Evolutionary conservation across 2,888 invertebrate species (phyloP).

Genomic region (Mylabris sibirica): DNA sequence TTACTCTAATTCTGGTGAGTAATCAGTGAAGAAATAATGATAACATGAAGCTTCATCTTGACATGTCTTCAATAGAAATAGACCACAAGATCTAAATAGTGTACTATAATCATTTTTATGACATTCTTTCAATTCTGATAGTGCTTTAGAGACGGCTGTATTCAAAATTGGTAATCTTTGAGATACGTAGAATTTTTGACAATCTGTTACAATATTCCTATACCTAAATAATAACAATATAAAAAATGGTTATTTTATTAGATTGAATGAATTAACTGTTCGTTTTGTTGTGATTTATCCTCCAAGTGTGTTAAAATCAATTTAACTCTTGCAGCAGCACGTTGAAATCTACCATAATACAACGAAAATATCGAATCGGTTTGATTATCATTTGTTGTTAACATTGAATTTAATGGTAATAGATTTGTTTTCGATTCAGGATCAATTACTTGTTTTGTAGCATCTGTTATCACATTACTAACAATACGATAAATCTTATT

Average conservation of each 20-base stretch:
- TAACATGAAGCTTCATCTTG: slow-evolving; percentile 94
- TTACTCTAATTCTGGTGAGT: slow-evolving; percentile 72
- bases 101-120: slow-evolving; percentile 82
- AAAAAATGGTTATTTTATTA: background rate
- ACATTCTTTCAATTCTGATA: slow-evolving; percentile 70
- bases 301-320: slow-evolving; percentile 85
- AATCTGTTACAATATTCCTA: slow-evolving; percentile 75
- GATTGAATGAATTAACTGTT: slow-evolving; percentile 71
- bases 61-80: slow-evolving; percentile 90
- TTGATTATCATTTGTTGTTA: slow-evolving; percentile 48
- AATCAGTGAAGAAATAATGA: slow-evolving; percentile 84
- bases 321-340: slow-evolving; percentile 85
- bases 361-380: slow-evolving; percentile 79
- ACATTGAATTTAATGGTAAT: slow-evolving; percentile 41
- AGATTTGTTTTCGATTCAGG: slow-evolving; percentile 51
- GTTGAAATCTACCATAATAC: slow-evolving; percentile 95
- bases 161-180: slow-evolving; percentile 74
- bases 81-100: slow-evolving; percentile 84
- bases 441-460: slow-evolving; percentile 76
- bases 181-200: slow-evolving; percentile 82
- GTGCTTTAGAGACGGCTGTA: slow-evolving; percentile 74
- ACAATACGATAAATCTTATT: slow-evolving; percentile 82
- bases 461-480: slow-evolving; percentile 76
- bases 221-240: slow-evolving; percentile 58
- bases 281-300: slow-evolving; percentile 72